Evolutionary conservation across 1,140 invertebrate species (phyloP).

Genomic region (Anastrepha obliqua): DNA sequence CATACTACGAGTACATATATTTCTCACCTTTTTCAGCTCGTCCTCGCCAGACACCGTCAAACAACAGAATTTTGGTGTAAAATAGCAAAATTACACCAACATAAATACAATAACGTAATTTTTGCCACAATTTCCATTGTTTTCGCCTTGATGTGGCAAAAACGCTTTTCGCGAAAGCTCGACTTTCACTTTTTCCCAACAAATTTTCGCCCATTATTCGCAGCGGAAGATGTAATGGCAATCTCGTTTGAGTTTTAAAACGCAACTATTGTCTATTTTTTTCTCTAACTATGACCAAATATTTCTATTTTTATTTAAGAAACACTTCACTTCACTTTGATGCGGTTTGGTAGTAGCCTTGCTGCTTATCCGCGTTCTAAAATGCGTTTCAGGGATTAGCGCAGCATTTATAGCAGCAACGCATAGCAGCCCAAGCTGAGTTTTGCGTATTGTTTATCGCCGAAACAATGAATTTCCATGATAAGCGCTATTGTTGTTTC

Average conservation of each 20-base stretch:
- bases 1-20: not conserved
- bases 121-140: not conserved
- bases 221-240: no score
- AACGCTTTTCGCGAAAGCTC: conserved; percentile 32
- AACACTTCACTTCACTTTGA: not conserved
- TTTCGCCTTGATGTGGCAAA: not conserved
- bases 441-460: not conserved
- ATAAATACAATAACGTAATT: conserved; percentile 38
- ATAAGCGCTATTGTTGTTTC: conserved; percentile 1
- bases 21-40: not conserved
- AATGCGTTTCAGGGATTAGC: not conserved
- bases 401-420: not conserved
- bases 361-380: conserved; percentile 7
- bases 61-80: not conserved
- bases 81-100: conserved; percentile 44
- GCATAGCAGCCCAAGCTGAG: not conserved
- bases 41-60: not conserved
- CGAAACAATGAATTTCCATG: conserved; percentile 21
- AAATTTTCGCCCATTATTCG: conserved; percentile 35
- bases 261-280: not conserved
- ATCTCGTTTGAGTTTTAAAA: no score
- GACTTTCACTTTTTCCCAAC: conserved; percentile 28
- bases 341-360: not conserved
- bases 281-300: not conserved
- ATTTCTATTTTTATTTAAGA: not conserved